phyloP scores from a whole-genome alignment of 2,888 invertebrate species.

The Rotaria sp. region DNA sequence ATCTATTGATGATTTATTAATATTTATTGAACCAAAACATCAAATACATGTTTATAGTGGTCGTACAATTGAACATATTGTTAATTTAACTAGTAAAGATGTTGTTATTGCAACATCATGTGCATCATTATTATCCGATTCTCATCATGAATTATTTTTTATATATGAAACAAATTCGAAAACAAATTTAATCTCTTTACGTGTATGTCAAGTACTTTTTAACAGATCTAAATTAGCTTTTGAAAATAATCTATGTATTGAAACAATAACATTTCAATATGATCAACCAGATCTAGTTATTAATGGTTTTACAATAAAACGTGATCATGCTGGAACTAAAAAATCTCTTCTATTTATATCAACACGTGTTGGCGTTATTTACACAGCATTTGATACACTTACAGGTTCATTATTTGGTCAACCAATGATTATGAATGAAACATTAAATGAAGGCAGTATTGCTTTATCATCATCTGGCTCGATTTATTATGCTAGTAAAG shows the following conservation, averaged over 20 bases:
- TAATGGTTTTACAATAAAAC: slow-evolving; percentile 20
- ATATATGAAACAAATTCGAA: background rate
- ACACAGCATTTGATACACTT: background rate
- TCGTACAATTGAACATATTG: background rate
- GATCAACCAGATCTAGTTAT: background rate
- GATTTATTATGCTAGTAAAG: background rate
- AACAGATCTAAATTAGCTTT: background rate
- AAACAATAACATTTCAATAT: background rate
- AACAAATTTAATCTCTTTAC: background rate
- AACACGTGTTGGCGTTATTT: background rate
- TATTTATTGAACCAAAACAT: slow-evolving; percentile 28
- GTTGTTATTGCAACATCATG: background rate
- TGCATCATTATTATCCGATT: background rate
- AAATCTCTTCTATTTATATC: slow-evolving; percentile 26
- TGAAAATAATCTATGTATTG: background rate
- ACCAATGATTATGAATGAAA: background rate
- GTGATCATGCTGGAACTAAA: background rate
- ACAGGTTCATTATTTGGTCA: background rate
- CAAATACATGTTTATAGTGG: background rate
- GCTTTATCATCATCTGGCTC: background rate
- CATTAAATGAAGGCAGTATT: slow-evolving; percentile 19
- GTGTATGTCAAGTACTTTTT: background rate
- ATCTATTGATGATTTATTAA: slow-evolving; percentile 19
- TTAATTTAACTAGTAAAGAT: background rate
- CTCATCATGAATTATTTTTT: slow-evolving; percentile 1